Conservation (phyloP, 2,113 vertebrate species). For the Mesoclemmys tuberculata region DNA sequence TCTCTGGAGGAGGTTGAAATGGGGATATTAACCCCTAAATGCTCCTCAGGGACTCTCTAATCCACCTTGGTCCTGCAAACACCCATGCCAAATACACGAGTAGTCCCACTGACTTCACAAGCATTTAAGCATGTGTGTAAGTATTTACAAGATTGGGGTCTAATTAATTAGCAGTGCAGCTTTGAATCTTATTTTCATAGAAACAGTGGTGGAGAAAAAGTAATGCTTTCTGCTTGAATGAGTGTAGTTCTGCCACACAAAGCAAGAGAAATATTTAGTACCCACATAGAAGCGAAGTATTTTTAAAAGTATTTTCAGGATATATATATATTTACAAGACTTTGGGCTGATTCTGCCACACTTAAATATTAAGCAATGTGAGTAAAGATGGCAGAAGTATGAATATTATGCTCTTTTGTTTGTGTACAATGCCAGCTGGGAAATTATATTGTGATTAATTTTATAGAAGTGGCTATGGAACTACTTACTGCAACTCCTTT, state of each 20-base stretch:
- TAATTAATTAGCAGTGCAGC: neutral
- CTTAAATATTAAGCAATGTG: neutral
- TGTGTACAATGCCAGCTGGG: neutral
- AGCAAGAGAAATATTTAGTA: neutral
- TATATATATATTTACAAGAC: neutral
- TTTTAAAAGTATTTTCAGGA: neutral
- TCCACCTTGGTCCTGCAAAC: neutral
- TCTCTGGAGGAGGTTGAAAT: neutral
- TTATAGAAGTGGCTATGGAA: neutral
- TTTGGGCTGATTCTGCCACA: neutral
- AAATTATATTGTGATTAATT: neutral
- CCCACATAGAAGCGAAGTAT: neutral
- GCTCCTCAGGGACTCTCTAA: neutral
- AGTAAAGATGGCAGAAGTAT: neutral
- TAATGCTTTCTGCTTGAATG: constrained; percentile 26
- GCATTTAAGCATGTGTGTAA: neutral
- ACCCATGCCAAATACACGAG: neutral
- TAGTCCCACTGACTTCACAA: neutral
- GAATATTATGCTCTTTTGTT: neutral
- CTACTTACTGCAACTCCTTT: constrained; percentile 5
- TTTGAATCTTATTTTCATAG: neutral
- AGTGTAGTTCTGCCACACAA: neutral
- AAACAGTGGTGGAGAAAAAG: neutral
- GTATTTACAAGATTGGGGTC: neutral
- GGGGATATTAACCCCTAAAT: neutral